Conservation (phyloP, 2,113 vertebrate species). For the Pseudois nayaur region DNA sequence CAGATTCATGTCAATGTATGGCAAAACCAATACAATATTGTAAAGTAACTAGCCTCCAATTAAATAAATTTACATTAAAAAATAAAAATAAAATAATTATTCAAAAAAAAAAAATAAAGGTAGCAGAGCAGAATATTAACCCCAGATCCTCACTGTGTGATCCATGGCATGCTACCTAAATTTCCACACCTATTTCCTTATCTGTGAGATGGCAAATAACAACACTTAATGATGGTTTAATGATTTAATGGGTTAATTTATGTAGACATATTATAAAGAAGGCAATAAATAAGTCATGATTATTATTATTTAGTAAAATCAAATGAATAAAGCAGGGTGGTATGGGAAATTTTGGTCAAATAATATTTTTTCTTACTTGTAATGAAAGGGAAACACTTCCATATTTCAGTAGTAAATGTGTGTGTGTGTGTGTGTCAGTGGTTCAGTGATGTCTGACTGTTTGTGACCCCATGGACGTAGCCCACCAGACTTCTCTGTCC, state of each 20-base stretch:
- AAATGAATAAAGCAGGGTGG: not conserved
- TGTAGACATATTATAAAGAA: not conserved
- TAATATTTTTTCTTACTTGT: not conserved
- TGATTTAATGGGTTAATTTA: not conserved
- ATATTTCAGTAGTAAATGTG: not conserved
- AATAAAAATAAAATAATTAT: too few species aligned
- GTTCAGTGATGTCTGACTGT: not conserved
- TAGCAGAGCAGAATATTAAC: not conserved
- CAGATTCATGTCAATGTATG: too few species aligned
- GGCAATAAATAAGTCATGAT: not conserved
- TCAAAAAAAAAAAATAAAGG: not conserved
- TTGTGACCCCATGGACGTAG: not conserved
- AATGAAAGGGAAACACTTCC: not conserved
- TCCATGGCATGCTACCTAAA: not conserved
- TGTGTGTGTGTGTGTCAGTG: not conserved
- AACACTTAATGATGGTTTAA: not conserved
- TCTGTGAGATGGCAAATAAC: not conserved
- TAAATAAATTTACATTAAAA: too few species aligned
- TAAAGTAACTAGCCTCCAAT: too few species aligned
- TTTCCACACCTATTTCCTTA: not conserved
- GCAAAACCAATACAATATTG: too few species aligned
- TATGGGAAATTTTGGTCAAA: not conserved
- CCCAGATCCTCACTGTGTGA: not conserved
- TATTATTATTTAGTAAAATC: conserved; percentile 4
- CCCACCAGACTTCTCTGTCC: not conserved